Evolutionary conservation across 2,797 vertebrate species (phyloP), one percentile per base, ranked within the genome.

Genomic region (Molossus alvarezi): DNA sequence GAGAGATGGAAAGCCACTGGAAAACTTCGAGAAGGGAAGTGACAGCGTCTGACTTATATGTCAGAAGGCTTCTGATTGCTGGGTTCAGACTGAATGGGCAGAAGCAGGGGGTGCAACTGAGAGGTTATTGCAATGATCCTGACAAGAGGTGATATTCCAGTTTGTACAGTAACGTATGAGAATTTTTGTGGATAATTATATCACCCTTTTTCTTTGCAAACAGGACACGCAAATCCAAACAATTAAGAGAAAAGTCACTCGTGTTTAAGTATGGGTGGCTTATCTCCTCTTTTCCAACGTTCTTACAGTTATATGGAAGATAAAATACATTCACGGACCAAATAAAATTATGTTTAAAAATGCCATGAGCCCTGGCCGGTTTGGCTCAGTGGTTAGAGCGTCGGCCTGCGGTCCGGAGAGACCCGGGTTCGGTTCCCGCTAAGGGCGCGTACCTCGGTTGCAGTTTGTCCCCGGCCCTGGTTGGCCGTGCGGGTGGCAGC

Each of bases 201-300:
- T 84, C 57, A 77, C 14, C 14, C 33, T 33, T 81, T 60, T 64
- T 71, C 33, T 77, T 81, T 75, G 64, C 81, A 86, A 85, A 88
- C 18, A 86, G 72, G 83, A 92, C 60, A 86, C 76, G 55, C 41
- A 60, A 79, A 58, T 60, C 20, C 69, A 94, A 88, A 82, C 88
- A 77, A 79, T 75, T 67, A 62, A 62, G 65, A 57, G 79, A 95
- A 82, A 95, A 72, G 11, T 81, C 20, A 45, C 10, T 75, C 33
- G 15, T 17, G 13, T 88, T 57, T 76, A 60, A 27, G 4, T 79
- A 21, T 60, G 48, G 3, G 11, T 71, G 37, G 17, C 75, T 82
- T 92, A 73, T 79, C 9, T 69, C 25, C 9, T 67, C 37, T 93
- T 95, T 88, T n/a, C 15, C 62, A 55, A 4, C 2, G 4, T 55